A percentile compares a stretch with the other conserved stretches of the same genome.
Conservation (phyloP, 2,797 vertebrate species). For the Philypnodon macrostomus region DNA sequence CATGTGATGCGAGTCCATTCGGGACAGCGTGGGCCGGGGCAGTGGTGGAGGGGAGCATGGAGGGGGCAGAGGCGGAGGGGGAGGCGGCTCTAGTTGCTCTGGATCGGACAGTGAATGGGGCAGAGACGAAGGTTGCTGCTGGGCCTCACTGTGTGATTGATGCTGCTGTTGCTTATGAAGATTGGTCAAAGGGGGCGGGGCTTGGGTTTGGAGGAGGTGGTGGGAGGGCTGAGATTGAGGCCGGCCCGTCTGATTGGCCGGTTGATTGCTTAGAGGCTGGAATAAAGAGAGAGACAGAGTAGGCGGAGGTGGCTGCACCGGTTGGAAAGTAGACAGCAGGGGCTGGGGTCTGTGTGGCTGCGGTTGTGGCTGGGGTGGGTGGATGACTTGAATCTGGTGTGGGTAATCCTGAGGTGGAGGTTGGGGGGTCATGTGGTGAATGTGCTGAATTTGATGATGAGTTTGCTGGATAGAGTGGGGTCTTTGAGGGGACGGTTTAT, state of each 20-base stretch:
- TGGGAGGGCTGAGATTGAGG: slow-evolving; percentile 63
- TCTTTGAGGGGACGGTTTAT: slow-evolving; percentile 67
- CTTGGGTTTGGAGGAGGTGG: slow-evolving; percentile 75
- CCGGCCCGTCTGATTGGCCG: slow-evolving; percentile 18
- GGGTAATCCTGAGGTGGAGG: slow-evolving; percentile 64
- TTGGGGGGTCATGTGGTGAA: slow-evolving; percentile 73
- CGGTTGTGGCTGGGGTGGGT: slow-evolving; percentile 75
- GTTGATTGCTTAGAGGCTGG: slow-evolving; percentile 62
- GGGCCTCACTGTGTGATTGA: slow-evolving; percentile 51
- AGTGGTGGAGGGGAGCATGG: slow-evolving; percentile 78
- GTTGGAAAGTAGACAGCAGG: slow-evolving; percentile 75
- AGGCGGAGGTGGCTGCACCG: slow-evolving; percentile 68
- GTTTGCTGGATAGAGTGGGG: slow-evolving; percentile 73
- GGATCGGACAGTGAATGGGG: slow-evolving; percentile 69
- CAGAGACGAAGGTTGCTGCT: slow-evolving; percentile 70
- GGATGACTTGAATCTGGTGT: slow-evolving; percentile 76
- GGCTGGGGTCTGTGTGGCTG: slow-evolving; percentile 70
- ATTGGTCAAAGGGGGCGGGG: slow-evolving; percentile 49
- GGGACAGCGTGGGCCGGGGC: slow-evolving; percentile 79
- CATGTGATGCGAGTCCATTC: slow-evolving; percentile 93
- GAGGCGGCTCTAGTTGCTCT: slow-evolving; percentile 68
- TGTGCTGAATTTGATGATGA: slow-evolving; percentile 72
- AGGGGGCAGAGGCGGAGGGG: slow-evolving; percentile 72
- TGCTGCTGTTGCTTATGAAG: slow-evolving; percentile 50
- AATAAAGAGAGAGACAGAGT: slow-evolving; percentile 69